A percentile compares a stretch with the other conserved stretches of the same genome.
Conservation (phyloP, 2,888 invertebrate species). For the Drosophila rubida region DNA sequence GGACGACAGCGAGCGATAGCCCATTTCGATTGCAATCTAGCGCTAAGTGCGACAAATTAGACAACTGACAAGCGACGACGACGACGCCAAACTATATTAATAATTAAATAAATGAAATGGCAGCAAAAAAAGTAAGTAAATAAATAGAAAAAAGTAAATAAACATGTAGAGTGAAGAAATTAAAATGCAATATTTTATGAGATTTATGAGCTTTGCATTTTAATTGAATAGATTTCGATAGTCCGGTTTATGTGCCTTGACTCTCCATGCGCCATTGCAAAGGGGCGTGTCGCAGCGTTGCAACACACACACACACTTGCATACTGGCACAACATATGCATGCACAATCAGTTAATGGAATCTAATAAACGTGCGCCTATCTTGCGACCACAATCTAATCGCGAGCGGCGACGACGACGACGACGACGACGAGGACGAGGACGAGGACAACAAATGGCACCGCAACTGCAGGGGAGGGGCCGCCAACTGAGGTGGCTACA, state of each 20-base stretch:
- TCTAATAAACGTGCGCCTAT: slow-evolving; percentile 78
- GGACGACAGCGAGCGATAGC: slow-evolving; percentile 4
- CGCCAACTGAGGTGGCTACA: slow-evolving; percentile 26
- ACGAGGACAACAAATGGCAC: slow-evolving; percentile 21
- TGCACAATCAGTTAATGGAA: slow-evolving; percentile 79
- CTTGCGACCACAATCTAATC: slow-evolving; percentile 75
- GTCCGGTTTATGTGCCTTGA: slow-evolving; percentile 35
- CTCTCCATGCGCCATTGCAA: slow-evolving; percentile 25
- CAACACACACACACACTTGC: slow-evolving; percentile 21
- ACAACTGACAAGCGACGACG: slow-evolving; percentile 22
- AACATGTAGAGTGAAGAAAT: slow-evolving; percentile 25
- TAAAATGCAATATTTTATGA: slow-evolving; percentile 66
- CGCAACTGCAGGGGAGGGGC: neutral
- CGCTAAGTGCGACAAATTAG: slow-evolving; percentile 40
- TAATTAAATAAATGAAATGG: slow-evolving; percentile 7
- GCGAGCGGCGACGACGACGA: slow-evolving; percentile 51
- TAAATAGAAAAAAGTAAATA: neutral
- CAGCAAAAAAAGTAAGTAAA: slow-evolving; percentile 16
- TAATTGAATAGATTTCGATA: slow-evolving; percentile 74
- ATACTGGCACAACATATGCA: slow-evolving; percentile 30
- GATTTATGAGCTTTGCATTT: slow-evolving; percentile 66
- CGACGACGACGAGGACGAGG: slow-evolving; percentile 33
- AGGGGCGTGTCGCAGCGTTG: slow-evolving; percentile 51
- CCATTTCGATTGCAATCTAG: slow-evolving; percentile 32
- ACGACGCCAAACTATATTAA: neutral